Percentiles rank a stretch among this genome's conserved stretches.
Conservation (phyloP, 2,888 invertebrate species). For the Desoria tigrina region DNA sequence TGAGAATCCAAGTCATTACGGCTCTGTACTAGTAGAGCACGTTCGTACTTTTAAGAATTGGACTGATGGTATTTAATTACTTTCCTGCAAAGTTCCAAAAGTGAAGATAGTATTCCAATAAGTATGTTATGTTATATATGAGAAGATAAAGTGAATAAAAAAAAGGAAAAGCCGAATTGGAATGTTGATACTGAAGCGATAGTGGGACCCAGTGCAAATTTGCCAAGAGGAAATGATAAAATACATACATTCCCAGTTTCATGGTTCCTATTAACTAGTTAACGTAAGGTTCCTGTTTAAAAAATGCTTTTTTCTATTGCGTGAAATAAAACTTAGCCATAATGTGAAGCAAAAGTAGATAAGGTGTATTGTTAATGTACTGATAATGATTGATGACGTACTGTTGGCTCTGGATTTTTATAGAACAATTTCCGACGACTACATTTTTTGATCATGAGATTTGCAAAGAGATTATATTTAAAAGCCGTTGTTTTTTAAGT, state of each 20-base stretch:
- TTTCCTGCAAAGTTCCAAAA: too few species aligned
- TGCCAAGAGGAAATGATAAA: slow-evolving; percentile 13
- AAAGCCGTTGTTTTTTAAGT: too few species aligned
- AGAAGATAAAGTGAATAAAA: background rate
- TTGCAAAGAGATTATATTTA: too few species aligned
- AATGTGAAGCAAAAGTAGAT: slow-evolving; percentile 5
- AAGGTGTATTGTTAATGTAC: slow-evolving; percentile 6
- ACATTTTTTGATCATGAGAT: too few species aligned
- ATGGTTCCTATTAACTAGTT: slow-evolving; percentile 59
- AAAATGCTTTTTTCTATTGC: slow-evolving; percentile 57
- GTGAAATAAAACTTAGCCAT: slow-evolving; percentile 29
- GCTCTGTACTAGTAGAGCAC: background rate
- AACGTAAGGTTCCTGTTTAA: slow-evolving; percentile 58
- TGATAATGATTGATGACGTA: background rate
- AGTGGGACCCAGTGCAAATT: slow-evolving; percentile 25
- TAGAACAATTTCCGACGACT: too few species aligned
- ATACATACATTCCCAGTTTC: slow-evolving; percentile 56
- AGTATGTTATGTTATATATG: too few species aligned
- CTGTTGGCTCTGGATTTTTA: too few species aligned
- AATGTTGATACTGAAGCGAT: slow-evolving; percentile 6
- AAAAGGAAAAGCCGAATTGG: background rate
- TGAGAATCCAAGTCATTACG: slow-evolving; percentile 4
- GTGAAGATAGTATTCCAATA: background rate
- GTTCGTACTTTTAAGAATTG: too few species aligned
- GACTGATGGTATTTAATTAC: too few species aligned